Percentiles rank a stretch among this genome's conserved stretches.
Evolutionary conservation across 1,140 invertebrate genomes (phyloP).

Genomic region (Aphelinus certus): DNA sequence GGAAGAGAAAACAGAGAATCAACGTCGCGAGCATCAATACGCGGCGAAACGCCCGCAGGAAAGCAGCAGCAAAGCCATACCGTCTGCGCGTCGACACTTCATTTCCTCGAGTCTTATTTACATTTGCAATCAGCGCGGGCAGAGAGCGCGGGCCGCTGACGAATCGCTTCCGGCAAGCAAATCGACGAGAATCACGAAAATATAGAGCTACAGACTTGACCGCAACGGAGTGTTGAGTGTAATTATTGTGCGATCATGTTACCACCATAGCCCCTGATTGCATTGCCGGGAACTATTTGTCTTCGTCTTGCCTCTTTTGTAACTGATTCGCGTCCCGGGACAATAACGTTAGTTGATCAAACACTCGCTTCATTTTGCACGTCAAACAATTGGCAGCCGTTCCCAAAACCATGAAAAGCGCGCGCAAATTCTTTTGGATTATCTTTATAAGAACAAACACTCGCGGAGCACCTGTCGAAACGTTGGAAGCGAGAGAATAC

Average conservation of each 20-base stretch:
- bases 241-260: neutral
- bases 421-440: too few species aligned
- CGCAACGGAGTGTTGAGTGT: neutral
- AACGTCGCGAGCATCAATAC: conserved; percentile 16
- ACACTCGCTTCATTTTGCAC: too few species aligned
- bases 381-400: too few species aligned
- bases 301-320: too few species aligned
- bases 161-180: conserved; percentile 1
- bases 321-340: too few species aligned
- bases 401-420: too few species aligned
- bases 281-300: too few species aligned
- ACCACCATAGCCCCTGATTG: neutral
- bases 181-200: conserved; percentile 11
- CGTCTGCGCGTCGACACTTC: conserved; percentile 8
- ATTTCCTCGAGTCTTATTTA: conserved; percentile 28
- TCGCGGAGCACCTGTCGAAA: too few species aligned
- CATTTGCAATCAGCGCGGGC: conserved; percentile 8
- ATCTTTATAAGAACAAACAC: too few species aligned
- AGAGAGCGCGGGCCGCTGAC: neutral
- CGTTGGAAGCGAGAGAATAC: too few species aligned
- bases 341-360: too few species aligned
- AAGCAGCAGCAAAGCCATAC: neutral
- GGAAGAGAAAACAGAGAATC: neutral
- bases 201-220: neutral
- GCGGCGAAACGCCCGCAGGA: neutral